Base-by-base conservation (phyloP, 2,888 invertebrate species). In the Campoletis raptor region DNA sequence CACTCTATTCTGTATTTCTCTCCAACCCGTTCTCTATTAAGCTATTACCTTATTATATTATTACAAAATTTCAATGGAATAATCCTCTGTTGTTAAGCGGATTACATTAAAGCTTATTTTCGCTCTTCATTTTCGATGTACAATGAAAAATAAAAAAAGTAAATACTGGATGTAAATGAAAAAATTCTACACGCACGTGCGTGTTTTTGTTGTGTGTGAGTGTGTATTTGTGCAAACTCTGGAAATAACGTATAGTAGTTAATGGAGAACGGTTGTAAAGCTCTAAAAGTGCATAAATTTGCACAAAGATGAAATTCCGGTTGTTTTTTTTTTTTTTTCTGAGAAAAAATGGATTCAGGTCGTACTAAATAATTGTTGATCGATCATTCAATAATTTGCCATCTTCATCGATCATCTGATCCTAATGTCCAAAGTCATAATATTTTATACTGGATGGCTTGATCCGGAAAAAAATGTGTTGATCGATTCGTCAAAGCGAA, bases 41-140 rank as follows among this genome's bases (percentile, higher is more conserved):
- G 52, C 74, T 88, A 92, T 91, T 91, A 90, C 91, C 86, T 85
- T 89, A 37, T 36, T 76, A 77, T 89, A 87, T 91, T 90, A 92
- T 92, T 92, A 90, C 90, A 90, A 90, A 91, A 90, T 91, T 91
- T 91, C 89, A 91, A 93, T 91, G 85, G 88, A 82, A 89, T 90
- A 91, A 92, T 91, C 91, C 89, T 81, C 90, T 80, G 92, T 92
- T 91, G 91, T 91, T 69, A 70, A 21, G 21, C 30, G n/a, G 42
- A 21, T 66, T 52, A 30, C 52, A 73, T 81, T 69, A 40, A 2
- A 54, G 42, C 70, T 45, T 45, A 69, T 73, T 73, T 66, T 24
- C 24, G 73, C 40, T 30, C 42, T 21, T 10, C 12, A 76, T 30
- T 42, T 30, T 61, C 74, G 42, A 30, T 76, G 42, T 15, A 18